These are phyloP conservation scores for Bos javanicus DNA, from an alignment of 2,113 vertebrate species.

Conservation along the genomic window DNA sequence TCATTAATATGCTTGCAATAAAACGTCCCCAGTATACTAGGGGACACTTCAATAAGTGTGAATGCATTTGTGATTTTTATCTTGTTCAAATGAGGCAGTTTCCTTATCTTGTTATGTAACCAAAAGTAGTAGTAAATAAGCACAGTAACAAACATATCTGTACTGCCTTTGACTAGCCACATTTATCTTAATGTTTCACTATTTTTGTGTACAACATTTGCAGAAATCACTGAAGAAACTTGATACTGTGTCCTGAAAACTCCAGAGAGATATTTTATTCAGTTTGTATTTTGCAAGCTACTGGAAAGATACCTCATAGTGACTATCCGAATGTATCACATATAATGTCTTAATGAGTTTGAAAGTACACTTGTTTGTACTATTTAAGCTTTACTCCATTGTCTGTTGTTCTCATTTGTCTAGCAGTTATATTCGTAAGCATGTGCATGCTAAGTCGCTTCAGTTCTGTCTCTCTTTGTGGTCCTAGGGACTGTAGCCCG, in stretches of 20 bases:
- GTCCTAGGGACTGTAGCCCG: background rate
- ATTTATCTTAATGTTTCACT: background rate
- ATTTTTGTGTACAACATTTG: background rate
- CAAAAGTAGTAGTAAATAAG: accelerated
- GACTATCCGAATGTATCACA: background rate
- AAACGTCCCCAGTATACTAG: background rate
- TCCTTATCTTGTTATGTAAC: background rate
- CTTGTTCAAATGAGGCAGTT: background rate
- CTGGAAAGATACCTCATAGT: background rate
- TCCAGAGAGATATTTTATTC: background rate
- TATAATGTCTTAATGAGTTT: background rate
- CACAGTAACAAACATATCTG: background rate
- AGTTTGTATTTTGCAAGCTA: background rate
- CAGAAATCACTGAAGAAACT: background rate
- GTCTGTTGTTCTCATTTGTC: background rate
- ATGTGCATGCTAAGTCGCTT: background rate
- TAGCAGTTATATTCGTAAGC: background rate
- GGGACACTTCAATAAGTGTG: accelerated
- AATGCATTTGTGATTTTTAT: background rate
- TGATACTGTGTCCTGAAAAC: background rate
- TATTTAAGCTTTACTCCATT: background rate
- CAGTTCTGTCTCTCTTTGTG: background rate
- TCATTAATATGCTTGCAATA: background rate
- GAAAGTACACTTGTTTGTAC: background rate
- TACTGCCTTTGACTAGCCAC: background rate